Evolutionary conservation across 2,888 invertebrate species (phyloP), one percentile per base, ranked within the genome.

Genomic region (Scaptomyza caliginosa): DNA sequence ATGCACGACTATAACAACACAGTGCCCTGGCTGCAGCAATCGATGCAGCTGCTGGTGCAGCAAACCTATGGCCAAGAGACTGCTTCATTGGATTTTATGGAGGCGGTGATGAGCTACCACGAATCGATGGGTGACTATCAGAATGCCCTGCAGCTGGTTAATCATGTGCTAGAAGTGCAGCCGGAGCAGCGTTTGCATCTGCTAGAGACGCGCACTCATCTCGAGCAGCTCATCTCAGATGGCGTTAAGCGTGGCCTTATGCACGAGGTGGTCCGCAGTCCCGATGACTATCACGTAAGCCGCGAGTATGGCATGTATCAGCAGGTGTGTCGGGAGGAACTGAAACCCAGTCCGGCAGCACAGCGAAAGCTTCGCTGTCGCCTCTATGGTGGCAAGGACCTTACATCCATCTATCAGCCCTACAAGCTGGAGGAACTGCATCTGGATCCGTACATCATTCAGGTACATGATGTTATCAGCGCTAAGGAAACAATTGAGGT

Each of bases 1-100:
- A 94, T 95, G 75, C 95, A 95, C 10, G 99, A 99, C 91, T 97
- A 94, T 90, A 96, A 96, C 88, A 98, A 98, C 90, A 97, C 98
- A 0, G 94, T 96, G 5, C 92, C 96, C 38, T 99, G 99, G 99
- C 97, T 99, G 96, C 93, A 94, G 70, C 97, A 98, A 90, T 96
- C 99, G 0, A 93, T 97, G 81, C 92, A 94, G 51, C 94, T 96
- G 73, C 93, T 95, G 65, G 93, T 94, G 21, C 92, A 93, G 58
- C 95, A 95, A 80, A 74, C 70, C 21, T 80, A 84, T 26, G 73
- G 64, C 17, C 54, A 77, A 16, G 80, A 89, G 24, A 34, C 84
- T 0, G 55, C 54, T 5, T 67, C 83, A 2, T 50, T 90, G 56
- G 88, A 88, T n/a, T 89, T 87, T 40, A 77, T 90, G 68, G 91